Evolutionary conservation across 2,113 vertebrate genomes (phyloP), one percentile per base, ranked within the genome.

Genomic region (Electrona antarctica): DNA sequence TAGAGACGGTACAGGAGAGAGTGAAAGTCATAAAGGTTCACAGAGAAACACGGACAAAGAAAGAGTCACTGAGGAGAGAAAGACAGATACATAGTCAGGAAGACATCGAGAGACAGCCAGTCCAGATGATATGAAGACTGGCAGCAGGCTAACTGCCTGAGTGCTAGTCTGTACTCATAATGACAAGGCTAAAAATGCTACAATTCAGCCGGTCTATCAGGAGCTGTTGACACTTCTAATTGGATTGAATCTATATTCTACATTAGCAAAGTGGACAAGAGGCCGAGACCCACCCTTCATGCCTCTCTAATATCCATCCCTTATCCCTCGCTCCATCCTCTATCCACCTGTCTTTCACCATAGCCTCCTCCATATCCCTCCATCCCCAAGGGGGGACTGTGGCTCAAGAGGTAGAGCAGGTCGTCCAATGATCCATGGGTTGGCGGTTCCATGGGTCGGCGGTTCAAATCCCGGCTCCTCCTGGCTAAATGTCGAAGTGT

Each of bases 181-280:
- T 41, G 51, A 12, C 11, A 13, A 54, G 12, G 64, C 70, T 77
- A 21, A 60, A 41, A 13, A 48, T 0, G 60, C 74, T 76, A 71
- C 48, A 60, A 51, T 10, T 0, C 71, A 28, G 2, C 11, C 62
- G 70, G 79, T 68, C 78, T 21, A 33, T 85, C 80, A 79, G 56
- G 15, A 73, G 70, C 69, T 51, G 65, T 29, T 4, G 45, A 61
- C 33, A 6, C 29, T 8, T n/a, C 59, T 7, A 66, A 77, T 68
- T 77, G 73, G 59, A 77, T 83, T 67, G 50, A 65, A 76, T 80
- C 81, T 41, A 9, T 67, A 58, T 56, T 67, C 66, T 73, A 80
- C 77, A 82, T 74, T 68, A 74, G 61, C 67, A 82, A 82, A 80
- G 33, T 64, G 72, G 77, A 78, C 67, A 2, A 65, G 60, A 60